Percentiles rank a stretch among this genome's conserved stretches.
Conservation (phyloP, 1,140 invertebrate species). For the Lerema accius region DNA sequence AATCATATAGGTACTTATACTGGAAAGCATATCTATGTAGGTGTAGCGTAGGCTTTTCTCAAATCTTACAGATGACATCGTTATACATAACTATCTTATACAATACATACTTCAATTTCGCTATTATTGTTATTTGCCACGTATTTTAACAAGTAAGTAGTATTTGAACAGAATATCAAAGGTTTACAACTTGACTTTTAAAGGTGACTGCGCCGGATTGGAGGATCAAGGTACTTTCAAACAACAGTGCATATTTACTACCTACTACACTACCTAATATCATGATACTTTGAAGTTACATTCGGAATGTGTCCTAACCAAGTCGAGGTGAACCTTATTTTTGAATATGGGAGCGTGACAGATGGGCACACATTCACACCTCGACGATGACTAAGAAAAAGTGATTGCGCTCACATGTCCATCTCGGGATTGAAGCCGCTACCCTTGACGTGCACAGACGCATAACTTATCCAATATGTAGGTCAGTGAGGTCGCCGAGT, state of each 20-base stretch:
- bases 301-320: too few species aligned
- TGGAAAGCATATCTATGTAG: too few species aligned
- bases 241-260: too few species aligned
- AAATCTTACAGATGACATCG: too few species aligned
- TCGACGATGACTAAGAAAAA: slow-evolving; percentile 20
- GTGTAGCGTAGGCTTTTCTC: too few species aligned
- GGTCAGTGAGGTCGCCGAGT: slow-evolving; percentile 36
- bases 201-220: slow-evolving; percentile 25
- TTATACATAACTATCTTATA: too few species aligned
- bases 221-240: slow-evolving; percentile 5
- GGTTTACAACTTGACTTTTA: slow-evolving; percentile 30
- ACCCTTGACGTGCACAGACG: slow-evolving; percentile 31
- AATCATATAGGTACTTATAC: too few species aligned
- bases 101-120: slow-evolving; percentile 7
- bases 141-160: slow-evolving; percentile 10
- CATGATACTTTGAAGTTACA: too few species aligned
- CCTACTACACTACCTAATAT: too few species aligned
- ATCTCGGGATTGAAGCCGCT: slow-evolving; percentile 34
- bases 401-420: slow-evolving; percentile 10
- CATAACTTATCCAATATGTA: slow-evolving; percentile 38
- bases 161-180: slow-evolving; percentile 19
- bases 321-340: not conserved
- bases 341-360: not conserved
- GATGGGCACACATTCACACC: not conserved
- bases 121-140: not conserved